phyloP scores from a whole-genome alignment of 1,140 invertebrate species.

The Drosophila simulans region DNA sequence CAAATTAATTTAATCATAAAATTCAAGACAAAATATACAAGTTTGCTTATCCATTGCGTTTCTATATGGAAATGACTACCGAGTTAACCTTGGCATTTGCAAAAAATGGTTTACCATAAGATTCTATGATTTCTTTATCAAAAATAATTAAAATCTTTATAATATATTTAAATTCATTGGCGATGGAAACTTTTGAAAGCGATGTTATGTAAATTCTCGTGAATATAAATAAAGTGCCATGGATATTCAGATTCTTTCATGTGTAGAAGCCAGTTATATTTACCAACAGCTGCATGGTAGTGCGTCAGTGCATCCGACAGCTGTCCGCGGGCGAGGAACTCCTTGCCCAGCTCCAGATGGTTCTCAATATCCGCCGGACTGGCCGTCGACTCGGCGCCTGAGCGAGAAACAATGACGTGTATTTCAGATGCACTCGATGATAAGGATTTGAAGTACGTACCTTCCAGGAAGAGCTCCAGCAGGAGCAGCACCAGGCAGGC shows the following conservation, averaged over 20 bases:
- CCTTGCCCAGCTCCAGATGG: slow-evolving; percentile 96
- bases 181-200: neutral
- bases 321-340: slow-evolving; percentile 95
- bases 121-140: neutral
- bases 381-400: slow-evolving; percentile 87
- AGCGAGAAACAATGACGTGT: slow-evolving; percentile 37
- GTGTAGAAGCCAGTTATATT: neutral
- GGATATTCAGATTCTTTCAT: neutral
- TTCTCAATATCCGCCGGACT: slow-evolving; percentile 93
- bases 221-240: neutral
- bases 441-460: slow-evolving; percentile 36
- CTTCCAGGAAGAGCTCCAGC: slow-evolving; percentile 80
- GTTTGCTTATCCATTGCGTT: neutral
- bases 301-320: slow-evolving; percentile 98
- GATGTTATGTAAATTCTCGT: neutral
- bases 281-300: slow-evolving; percentile 99
- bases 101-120: neutral
- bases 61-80: neutral
- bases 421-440: slow-evolving; percentile 18
- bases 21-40: neutral
- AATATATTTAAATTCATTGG: neutral
- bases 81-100: neutral
- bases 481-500: slow-evolving; percentile 76
- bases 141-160: neutral
- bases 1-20: no score